Conservation (phyloP, 2,113 vertebrate species). For the Coptodon bakossiorum region DNA sequence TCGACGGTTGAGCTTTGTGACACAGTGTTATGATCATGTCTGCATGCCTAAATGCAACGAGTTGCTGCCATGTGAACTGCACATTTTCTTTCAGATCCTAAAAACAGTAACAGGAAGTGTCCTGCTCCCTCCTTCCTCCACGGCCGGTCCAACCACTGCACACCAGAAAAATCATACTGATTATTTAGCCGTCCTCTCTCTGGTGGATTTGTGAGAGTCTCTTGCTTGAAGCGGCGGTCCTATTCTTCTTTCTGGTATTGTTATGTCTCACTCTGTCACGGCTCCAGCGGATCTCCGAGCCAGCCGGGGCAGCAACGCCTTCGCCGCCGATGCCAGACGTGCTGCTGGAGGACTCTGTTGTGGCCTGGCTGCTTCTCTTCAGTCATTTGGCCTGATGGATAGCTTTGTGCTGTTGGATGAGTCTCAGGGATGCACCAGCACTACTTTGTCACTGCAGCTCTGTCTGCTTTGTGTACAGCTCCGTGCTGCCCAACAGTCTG, state of each 20-base stretch:
- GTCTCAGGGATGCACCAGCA: neutral
- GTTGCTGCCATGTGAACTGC: neutral
- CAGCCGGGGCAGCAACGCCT: neutral
- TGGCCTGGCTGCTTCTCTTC: neutral
- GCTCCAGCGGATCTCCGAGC: neutral
- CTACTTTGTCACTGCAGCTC: neutral
- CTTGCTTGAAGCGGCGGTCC: neutral
- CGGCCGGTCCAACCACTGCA: neutral
- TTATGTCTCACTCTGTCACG: neutral
- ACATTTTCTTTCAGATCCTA: neutral
- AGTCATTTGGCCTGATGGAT: neutral
- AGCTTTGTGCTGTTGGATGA: neutral
- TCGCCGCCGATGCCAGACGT: neutral
- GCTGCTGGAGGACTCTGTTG: neutral
- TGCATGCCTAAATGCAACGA: rapidly evolving
- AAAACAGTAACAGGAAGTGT: neutral
- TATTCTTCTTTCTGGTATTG: neutral
- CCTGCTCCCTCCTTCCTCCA: neutral
- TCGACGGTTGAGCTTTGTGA: neutral
- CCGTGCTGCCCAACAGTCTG: neutral
- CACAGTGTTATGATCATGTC: neutral
- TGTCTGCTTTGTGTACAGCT: neutral
- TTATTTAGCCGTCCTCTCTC: neutral
- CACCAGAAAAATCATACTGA: neutral
- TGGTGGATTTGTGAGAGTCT: neutral